A percentile compares a stretch with the other conserved stretches of the same genome.
These are phyloP conservation scores for Xiphophorus couchianus DNA, from an alignment of 2,113 vertebrate species.

Conservation along the genomic window DNA sequence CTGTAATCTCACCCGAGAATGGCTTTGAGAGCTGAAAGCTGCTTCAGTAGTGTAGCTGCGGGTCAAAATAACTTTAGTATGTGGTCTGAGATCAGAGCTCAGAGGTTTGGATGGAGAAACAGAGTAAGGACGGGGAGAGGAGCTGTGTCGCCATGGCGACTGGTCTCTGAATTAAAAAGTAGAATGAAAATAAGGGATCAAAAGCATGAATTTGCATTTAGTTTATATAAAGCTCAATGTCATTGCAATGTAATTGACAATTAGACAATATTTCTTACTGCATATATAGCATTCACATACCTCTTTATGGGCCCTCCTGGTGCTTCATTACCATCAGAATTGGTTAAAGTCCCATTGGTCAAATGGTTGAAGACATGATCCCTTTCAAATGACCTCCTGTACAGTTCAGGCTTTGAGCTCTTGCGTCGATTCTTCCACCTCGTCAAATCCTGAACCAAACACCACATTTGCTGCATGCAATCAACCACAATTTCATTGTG, in stretches of 20 bases:
- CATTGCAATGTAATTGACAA: too few species aligned
- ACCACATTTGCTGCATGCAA: background rate
- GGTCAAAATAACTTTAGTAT: conserved; percentile 41
- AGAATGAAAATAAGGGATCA: conserved; percentile 15
- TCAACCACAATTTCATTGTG: background rate
- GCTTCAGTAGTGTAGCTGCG: conserved; percentile 65
- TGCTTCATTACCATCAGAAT: conserved; percentile 71
- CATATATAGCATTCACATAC: conserved; percentile 64
- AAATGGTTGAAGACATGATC: conserved; percentile 85
- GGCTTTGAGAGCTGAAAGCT: conserved; percentile 18
- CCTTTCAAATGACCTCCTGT: conserved; percentile 88
- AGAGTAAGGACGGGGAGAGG: conserved; percentile 36
- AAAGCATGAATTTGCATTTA: conserved; percentile 6
- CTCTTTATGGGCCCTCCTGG: conserved; percentile 80
- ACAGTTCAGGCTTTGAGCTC: conserved; percentile 86
- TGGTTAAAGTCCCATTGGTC: conserved; percentile 64
- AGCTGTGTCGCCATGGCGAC: conserved; percentile 33
- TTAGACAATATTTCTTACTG: background rate
- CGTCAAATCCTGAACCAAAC: conserved; percentile 84
- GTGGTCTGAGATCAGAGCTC: conserved; percentile 65
- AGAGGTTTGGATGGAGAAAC: conserved; percentile 65
- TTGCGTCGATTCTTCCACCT: conserved; percentile 94
- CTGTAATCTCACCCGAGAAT: conserved; percentile 21
- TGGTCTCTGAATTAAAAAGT: conserved; percentile 59
- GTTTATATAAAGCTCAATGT: background rate